Base-by-base conservation (phyloP, 2,113 vertebrate species). In the Seriola aureovittata region DNA sequence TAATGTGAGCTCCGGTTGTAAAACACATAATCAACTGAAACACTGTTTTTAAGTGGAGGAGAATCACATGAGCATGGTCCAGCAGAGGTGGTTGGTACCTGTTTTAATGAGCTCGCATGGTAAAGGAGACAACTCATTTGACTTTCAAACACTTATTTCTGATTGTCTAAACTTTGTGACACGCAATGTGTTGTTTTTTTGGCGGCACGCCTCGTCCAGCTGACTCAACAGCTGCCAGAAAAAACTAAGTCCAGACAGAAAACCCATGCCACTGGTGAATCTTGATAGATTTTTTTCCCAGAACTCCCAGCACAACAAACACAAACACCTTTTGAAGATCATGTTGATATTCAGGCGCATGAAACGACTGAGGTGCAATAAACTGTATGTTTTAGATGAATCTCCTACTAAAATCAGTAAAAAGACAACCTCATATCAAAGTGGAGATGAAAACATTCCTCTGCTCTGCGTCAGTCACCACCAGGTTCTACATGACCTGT, bases 371-470 rank as follows among this genome's bases (percentile, higher is more conserved):
- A 46, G 40, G 8, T 65, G 54, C 40, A 46, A 4, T 16, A 6
- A 8, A 10, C 50, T 52, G n/a, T 57, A 57, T 12, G 10, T 23
- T 23, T 25, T 25, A n/a, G 54, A 57, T n/a, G 1, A 57, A 25
- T 57, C 54, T 25, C 19, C 9, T 0, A 54, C 10, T 10, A 4
- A 42, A 80, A 40, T n/a, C 29, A 46, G 40, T 25, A 1, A 19
- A 52, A 50, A 58, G 21, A 11, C 52, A 11, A 23, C 5, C 48
- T 19, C 44, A 42, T 42, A 42, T 42, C 40, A 42, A 32, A 63
- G 23, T 3, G 0, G 19, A 68, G 68, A 17, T 32, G n/a, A 70
- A 77, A 79, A 70, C 82, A 75, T 91, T 89, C 82, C 84, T 85
- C 66, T 38, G 4, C 73, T 75, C 29, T 16, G 46, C 38, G 0